A percentile compares a stretch with the other conserved stretches of the same genome.
Conservation (phyloP, 2,113 vertebrate species). For the Solenodon paradoxus region DNA sequence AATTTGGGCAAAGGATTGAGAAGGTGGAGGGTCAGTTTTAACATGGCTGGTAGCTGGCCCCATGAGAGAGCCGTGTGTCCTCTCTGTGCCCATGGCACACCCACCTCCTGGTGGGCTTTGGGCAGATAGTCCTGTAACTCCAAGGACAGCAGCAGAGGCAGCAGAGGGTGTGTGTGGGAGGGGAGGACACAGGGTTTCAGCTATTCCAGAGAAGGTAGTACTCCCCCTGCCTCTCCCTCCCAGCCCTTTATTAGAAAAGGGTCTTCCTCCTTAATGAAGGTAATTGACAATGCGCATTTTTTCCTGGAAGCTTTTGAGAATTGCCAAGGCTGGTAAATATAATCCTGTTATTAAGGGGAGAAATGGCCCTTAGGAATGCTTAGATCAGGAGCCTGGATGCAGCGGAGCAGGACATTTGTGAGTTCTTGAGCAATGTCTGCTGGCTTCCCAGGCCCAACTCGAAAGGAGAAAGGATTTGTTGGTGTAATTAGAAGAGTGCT, state of each 20-base stretch:
- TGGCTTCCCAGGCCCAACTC: constrained; percentile 69
- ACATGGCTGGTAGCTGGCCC: neutral
- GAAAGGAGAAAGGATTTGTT: constrained; percentile 74
- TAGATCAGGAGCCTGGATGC: constrained; percentile 68
- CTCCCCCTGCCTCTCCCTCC: neutral
- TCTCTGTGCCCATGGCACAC: neutral
- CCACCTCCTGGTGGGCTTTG: neutral
- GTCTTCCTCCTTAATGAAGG: constrained; percentile 62
- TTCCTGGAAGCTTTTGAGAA: constrained; percentile 75
- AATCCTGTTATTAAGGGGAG: constrained; percentile 69
- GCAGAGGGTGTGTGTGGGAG: too few species aligned
- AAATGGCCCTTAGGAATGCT: constrained; percentile 59
- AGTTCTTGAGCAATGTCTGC: constrained; percentile 73
- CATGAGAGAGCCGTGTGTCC: neutral
- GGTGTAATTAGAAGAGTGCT: neutral
- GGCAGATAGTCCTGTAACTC: neutral
- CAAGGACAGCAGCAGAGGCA: neutral
- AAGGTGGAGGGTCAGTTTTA: neutral
- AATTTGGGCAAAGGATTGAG: neutral
- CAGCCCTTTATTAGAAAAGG: constrained; percentile 50
- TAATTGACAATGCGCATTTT: constrained; percentile 65
- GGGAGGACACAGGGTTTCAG: neutral
- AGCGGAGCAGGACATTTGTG: constrained; percentile 47
- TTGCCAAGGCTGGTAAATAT: constrained; percentile 75
- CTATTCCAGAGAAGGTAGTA: neutral